phyloP scores from a whole-genome alignment of 1,140 invertebrate genomes.

The Achatina immaculata region DNA sequence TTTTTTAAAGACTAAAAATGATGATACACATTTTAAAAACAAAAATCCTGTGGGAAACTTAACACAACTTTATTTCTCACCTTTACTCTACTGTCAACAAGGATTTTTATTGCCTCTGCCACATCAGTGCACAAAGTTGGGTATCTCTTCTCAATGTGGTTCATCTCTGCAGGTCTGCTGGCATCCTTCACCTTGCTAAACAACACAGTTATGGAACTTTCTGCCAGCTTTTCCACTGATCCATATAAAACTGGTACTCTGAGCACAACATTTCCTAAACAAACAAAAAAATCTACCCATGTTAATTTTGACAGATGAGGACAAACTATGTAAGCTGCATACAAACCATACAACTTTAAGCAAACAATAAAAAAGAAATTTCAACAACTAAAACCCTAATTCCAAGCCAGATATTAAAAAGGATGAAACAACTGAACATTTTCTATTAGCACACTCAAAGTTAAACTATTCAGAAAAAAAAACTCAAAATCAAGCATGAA shows the following conservation, averaged over 20 bases:
- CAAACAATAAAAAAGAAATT: too few relatives aligned
- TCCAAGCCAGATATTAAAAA: too few relatives aligned
- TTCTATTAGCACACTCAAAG: too few relatives aligned
- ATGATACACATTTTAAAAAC: too few relatives aligned
- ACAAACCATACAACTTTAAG: too few relatives aligned
- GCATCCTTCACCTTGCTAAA: slow-evolving; percentile 64
- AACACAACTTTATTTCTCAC: too few relatives aligned
- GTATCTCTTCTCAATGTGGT: slow-evolving; percentile 72
- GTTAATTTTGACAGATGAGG: not conserved
- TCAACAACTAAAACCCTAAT: too few relatives aligned
- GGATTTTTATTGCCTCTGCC: slow-evolving; percentile 67
- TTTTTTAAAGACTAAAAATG: too few relatives aligned
- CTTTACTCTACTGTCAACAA: slow-evolving; percentile 51
- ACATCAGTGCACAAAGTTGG: slow-evolving; percentile 73
- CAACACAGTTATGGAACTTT: slow-evolving; percentile 75
- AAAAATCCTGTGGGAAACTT: too few relatives aligned
- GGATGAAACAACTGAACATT: too few relatives aligned
- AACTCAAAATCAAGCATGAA: too few relatives aligned
- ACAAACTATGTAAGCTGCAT: not conserved
- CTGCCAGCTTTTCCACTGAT: slow-evolving; percentile 71
- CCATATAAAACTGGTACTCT: slow-evolving; percentile 75
- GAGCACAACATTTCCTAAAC: slow-evolving; percentile 71
- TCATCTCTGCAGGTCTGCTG: slow-evolving; percentile 57
- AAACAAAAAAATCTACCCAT: slow-evolving; percentile 39
- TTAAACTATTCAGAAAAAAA: too few relatives aligned